Evolutionary conservation across 2,113 vertebrate genomes (phyloP).

Genomic region (Thamnaconus septentrionalis): DNA sequence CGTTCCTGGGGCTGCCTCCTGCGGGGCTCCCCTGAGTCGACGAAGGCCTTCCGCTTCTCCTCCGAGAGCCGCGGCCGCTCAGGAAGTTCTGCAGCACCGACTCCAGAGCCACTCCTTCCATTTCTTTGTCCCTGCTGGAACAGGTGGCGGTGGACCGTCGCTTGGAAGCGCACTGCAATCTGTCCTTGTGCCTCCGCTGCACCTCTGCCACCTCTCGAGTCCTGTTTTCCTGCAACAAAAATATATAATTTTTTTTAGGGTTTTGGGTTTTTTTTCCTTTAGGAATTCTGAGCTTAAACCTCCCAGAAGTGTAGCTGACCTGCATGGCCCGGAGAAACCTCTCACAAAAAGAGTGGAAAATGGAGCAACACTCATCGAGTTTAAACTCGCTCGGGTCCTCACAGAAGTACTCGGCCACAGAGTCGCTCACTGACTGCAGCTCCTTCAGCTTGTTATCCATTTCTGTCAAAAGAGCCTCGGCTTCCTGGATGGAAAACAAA

Average conservation of each 20-base stretch:
- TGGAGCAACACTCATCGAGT: slow-evolving; percentile 76
- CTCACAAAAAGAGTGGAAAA: slow-evolving; percentile 77
- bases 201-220: slow-evolving; percentile 68
- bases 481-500: slow-evolving; percentile 54
- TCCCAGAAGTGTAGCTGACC: slow-evolving; percentile 39
- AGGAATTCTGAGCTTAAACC: background rate
- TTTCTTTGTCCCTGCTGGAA: slow-evolving; percentile 73
- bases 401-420: slow-evolving; percentile 78
- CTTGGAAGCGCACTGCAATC: slow-evolving; percentile 60
- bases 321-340: slow-evolving; percentile 70
- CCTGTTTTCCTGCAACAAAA: slow-evolving; percentile 71
- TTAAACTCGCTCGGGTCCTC: slow-evolving; percentile 74
- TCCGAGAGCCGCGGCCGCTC: slow-evolving; percentile 37
- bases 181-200: slow-evolving; percentile 66
- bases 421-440: slow-evolving; percentile 57
- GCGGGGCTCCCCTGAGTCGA: slow-evolving; percentile 45
- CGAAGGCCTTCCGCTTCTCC: slow-evolving; percentile 34
- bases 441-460: slow-evolving; percentile 52
- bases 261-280: background rate
- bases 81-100: slow-evolving; percentile 65
- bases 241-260: background rate
- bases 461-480: slow-evolving; percentile 62
- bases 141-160: slow-evolving; percentile 79
- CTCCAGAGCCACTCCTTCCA: slow-evolving; percentile 71
- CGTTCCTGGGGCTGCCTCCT: slow-evolving; percentile 29